phyloP scores from a whole-genome alignment of 2,797 vertebrate genomes.

The Anisognathus igniventris region DNA sequence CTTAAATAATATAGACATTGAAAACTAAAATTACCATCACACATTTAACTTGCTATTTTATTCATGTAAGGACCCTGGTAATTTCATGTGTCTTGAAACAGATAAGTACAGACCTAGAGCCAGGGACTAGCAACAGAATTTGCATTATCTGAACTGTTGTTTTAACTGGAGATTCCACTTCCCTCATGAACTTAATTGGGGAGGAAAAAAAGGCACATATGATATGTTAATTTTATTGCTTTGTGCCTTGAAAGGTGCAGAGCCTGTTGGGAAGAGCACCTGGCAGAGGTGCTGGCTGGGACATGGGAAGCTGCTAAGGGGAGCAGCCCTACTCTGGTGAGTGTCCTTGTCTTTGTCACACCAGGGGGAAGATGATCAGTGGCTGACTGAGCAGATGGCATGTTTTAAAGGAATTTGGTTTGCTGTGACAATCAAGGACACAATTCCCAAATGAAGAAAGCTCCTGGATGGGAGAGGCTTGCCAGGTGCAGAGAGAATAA shows the following conservation, averaged over 20 bases:
- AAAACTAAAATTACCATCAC: not conserved
- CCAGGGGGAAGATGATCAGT: not conserved
- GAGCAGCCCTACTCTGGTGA: rapidly evolving
- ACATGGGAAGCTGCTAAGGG: not conserved
- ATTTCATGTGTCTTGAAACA: not conserved
- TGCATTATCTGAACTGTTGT: not conserved
- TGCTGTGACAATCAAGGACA: not conserved
- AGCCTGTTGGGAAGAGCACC: not conserved
- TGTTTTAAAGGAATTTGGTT: not conserved
- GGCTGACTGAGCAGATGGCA: not conserved
- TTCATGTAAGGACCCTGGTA: not conserved
- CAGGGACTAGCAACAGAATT: not conserved
- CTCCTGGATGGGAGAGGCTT: not conserved
- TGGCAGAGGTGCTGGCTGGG: not conserved
- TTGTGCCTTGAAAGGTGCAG: not conserved
- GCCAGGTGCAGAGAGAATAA: not conserved
- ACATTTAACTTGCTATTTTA: not conserved
- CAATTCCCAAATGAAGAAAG: not conserved
- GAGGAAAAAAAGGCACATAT: not conserved
- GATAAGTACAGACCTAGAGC: not conserved
- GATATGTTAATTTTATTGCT: not conserved
- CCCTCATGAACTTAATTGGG: not conserved
- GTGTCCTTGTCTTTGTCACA: not conserved
- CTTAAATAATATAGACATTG: not conserved
- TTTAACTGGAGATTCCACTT: not conserved